Evolutionary conservation across 2,113 vertebrate genomes (phyloP), one percentile per base, ranked within the genome.

Genomic region (Thinocorus orbignyianus): DNA sequence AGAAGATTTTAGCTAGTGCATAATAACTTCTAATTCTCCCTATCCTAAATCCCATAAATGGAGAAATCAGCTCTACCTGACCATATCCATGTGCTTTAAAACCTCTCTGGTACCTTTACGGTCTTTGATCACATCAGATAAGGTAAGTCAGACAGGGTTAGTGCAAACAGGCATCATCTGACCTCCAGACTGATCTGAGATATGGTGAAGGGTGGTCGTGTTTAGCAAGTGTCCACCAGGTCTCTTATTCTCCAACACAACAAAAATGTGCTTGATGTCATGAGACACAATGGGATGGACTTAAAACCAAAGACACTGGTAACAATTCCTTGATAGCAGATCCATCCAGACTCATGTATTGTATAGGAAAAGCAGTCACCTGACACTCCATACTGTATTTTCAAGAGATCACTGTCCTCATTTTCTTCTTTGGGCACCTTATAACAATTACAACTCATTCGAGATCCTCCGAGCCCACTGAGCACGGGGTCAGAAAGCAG

Each of bases 1-100:
- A 86, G 60, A 93, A 92, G 57, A 61, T 91, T 93, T 94, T 93
- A 89, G 88, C 86, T 72, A 46, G 69, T 62, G 58, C 83, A 54
- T 92, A 85, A 87, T 80, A 70, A 61, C 69, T 92, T 92, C 30
- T 91, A 69, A 81, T 61, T 91, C 82, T 83, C 48, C 33, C 74
- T 87, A 16, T 60, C 58, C 88, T 79, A 91, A 86, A 84, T 91
- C 90, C 73, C 65, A 66, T 62, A 76, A 85, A 58, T 35, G 62
- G 80, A 88, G 49, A 83, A 91, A 49, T 61, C 62, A 10, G 11
- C 61, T 81, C 57, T 70, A 26, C 65, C 83, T 93, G 80, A 61
- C 57, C 26, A 0, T 57, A 41, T 68, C 83, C 37, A 31, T 52
- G 77, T 20, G 33, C 72, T 96, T 49, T 87, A 73, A 89, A 82